A percentile compares a stretch with the other conserved stretches of the same genome.
Conservation (phyloP, 2,888 invertebrate genomes). For the Drosophila helvetica region DNA sequence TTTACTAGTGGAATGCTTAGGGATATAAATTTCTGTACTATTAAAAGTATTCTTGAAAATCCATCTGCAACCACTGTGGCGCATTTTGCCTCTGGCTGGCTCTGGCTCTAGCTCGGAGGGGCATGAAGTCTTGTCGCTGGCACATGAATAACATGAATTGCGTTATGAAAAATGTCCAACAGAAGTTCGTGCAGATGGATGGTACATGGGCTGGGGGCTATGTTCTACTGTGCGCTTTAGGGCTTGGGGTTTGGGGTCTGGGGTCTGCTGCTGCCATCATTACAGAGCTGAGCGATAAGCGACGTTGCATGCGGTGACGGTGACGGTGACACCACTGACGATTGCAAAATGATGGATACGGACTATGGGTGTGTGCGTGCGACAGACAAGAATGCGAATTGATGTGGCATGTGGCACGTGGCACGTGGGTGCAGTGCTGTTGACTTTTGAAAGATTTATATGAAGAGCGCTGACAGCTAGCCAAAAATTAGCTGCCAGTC, state of each 20-base stretch:
- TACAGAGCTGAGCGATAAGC: conserved; percentile 78
- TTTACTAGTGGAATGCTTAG: no score
- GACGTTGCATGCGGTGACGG: conserved; percentile 70
- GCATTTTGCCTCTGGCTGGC: neutral
- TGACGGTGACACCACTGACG: conserved; percentile 63
- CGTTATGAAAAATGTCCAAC: conserved; percentile 48
- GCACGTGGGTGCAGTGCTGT: conserved; percentile 70
- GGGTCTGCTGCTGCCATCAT: conserved; percentile 60
- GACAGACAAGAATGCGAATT: conserved; percentile 66
- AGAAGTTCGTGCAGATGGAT: conserved; percentile 30
- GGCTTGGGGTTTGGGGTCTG: conserved; percentile 18
- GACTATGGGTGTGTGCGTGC: conserved; percentile 1
- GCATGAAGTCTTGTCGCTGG: conserved; percentile 36
- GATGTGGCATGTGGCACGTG: conserved; percentile 66
- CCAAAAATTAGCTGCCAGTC: conserved; percentile 69
- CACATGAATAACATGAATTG: conserved; percentile 53
- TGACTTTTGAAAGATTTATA: conserved; percentile 78
- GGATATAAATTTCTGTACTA: no score
- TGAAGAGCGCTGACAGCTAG: conserved; percentile 64
- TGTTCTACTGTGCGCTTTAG: neutral
- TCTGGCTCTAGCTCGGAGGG: neutral
- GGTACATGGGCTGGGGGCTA: conserved; percentile 12
- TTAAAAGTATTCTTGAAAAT: no score
- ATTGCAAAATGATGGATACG: conserved; percentile 74
- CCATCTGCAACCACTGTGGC: conserved; percentile 33